Evolutionary conservation across 2,797 vertebrate species (phyloP).

Genomic region (Microctenopoma steveboyesi): DNA sequence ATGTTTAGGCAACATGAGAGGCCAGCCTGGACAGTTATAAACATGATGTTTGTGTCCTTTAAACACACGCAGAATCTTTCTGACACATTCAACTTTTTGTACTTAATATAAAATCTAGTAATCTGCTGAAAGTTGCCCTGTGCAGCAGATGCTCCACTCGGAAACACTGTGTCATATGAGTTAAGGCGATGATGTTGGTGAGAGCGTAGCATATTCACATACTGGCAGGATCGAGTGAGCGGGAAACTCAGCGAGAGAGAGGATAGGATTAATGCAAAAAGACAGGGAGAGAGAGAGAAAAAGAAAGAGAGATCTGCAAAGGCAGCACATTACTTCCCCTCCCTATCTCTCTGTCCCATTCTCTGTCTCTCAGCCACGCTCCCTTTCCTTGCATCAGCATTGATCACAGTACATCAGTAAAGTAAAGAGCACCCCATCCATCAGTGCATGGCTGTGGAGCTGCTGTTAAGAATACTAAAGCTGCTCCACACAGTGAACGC

Average conservation of each 20-base stretch:
- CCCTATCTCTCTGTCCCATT: slow-evolving; percentile 25
- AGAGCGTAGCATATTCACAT: slow-evolving; percentile 77
- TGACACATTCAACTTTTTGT: slow-evolving; percentile 45
- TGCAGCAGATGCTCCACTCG: slow-evolving; percentile 69
- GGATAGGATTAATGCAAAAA: slow-evolving; percentile 72
- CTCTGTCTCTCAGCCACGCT: slow-evolving; percentile 39
- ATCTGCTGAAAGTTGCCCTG: slow-evolving; percentile 76
- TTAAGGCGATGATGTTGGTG: slow-evolving; percentile 67
- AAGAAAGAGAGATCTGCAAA: slow-evolving; percentile 69
- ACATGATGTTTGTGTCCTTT: slow-evolving; percentile 60
- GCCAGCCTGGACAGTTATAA: slow-evolving; percentile 58
- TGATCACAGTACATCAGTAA: slow-evolving; percentile 81
- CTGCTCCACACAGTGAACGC: slow-evolving; percentile 27
- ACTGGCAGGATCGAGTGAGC: slow-evolving; percentile 69
- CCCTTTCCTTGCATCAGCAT: slow-evolving; percentile 75
- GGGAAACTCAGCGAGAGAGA: slow-evolving; percentile 61
- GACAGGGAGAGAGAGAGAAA: slow-evolving; percentile 45
- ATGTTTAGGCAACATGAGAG: slow-evolving; percentile 78
- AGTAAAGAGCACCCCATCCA: slow-evolving; percentile 79
- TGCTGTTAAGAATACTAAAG: slow-evolving; percentile 70
- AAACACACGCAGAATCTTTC: slow-evolving; percentile 17
- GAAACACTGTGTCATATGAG: slow-evolving; percentile 70
- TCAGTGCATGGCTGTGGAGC: slow-evolving; percentile 68
- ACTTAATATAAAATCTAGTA: slow-evolving; percentile 78
- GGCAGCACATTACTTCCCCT: slow-evolving; percentile 64